phyloP scores from a whole-genome alignment of 2,888 invertebrate species.

The Leptinotarsa tumamoca region DNA sequence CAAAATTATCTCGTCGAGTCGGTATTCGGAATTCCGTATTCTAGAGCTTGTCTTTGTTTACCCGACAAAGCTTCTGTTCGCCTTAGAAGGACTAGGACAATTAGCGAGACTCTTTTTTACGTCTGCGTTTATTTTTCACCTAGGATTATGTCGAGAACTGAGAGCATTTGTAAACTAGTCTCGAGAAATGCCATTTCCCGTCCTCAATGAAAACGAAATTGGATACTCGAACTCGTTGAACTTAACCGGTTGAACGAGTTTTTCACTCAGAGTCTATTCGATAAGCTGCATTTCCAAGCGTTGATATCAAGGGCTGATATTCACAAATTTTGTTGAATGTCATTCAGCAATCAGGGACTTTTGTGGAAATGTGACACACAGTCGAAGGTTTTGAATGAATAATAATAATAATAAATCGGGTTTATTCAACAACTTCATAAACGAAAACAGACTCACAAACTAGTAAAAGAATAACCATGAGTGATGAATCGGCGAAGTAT shows the following conservation, averaged over 20 bases:
- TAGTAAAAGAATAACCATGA: no score
- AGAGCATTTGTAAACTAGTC: background rate
- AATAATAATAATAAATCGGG: no score
- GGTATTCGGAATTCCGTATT: no score
- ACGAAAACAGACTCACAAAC: no score
- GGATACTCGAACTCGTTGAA: constrained; percentile 27
- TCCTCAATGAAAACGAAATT: constrained; percentile 39
- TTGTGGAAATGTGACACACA: no score
- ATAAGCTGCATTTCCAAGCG: background rate
- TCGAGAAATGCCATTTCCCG: constrained; percentile 25
- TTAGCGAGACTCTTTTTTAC: constrained; percentile 21
- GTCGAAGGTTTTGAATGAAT: no score
- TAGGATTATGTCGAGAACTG: constrained; percentile 14
- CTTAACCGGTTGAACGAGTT: background rate
- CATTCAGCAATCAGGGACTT: no score
- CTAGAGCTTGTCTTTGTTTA: constrained; percentile 4
- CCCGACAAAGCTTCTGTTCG: constrained; percentile 8
- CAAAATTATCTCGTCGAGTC: background rate
- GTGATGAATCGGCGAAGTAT: no score
- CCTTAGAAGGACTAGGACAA: constrained; percentile 25
- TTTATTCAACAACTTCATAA: no score
- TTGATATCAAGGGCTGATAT: background rate
- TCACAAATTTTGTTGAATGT: no score
- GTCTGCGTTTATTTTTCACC: constrained; percentile 12
- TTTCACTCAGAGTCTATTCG: constrained; percentile 4